Percentiles rank a stretch among this genome's conserved stretches.
These are phyloP conservation scores for Campylomormyrus tamandua DNA, from an alignment of 2,113 vertebrate genomes.

Conservation along the genomic window DNA sequence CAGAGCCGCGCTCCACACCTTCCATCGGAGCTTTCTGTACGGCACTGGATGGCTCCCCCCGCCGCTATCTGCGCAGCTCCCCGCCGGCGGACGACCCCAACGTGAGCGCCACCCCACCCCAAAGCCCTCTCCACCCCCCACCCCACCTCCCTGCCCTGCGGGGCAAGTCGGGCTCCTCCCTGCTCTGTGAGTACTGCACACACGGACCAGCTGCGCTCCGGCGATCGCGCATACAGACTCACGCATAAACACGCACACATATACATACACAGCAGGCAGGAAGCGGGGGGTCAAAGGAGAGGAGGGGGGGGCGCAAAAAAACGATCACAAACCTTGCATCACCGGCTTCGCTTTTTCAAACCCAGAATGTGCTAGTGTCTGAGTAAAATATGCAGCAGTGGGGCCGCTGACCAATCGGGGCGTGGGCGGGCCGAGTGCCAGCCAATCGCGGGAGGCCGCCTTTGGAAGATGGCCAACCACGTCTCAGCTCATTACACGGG, in stretches of 20 bases:
- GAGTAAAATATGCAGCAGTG: constrained; percentile 50
- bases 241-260: constrained; percentile 27
- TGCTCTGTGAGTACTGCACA: not conserved
- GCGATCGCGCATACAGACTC: constrained; percentile 13
- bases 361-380: constrained; percentile 40
- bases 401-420: constrained; percentile 51
- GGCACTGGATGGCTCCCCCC: not conserved
- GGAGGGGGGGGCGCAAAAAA: constrained; percentile 13
- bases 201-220: not conserved
- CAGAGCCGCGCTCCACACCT: not conserved
- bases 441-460: constrained; percentile 51
- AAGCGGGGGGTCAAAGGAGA: constrained; percentile 28
- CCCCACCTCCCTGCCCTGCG: constrained; percentile 14
- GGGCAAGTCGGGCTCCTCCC: not conserved
- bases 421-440: constrained; percentile 14
- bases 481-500: constrained; percentile 40
- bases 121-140: constrained; percentile 20
- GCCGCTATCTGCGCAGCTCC: constrained; percentile 22
- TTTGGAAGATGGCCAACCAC: constrained; percentile 51
- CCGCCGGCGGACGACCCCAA: not conserved
- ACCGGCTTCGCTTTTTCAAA: constrained; percentile 53
- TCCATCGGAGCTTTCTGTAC: not conserved
- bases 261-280: constrained; percentile 7
- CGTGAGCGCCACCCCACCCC: constrained; percentile 34
- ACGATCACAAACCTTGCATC: constrained; percentile 67